Evolutionary conservation across 92 coral and sea anemone species (phyloP).

Genomic region (Zoanthus solanderi): DNA sequence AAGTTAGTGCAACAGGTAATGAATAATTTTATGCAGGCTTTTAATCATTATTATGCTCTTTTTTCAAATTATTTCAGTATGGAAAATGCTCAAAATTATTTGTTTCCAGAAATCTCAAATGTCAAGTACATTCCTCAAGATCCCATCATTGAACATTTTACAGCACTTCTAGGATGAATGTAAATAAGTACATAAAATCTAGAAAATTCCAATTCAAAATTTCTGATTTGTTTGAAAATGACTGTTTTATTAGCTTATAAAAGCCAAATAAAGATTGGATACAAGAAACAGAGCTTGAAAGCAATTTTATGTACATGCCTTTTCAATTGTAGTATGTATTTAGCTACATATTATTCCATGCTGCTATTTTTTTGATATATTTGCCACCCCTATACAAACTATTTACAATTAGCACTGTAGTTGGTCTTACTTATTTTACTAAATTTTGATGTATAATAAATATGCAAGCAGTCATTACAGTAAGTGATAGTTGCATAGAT

Average conservation of each 20-base stretch:
- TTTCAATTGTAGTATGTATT: neutral
- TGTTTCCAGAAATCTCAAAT: neutral
- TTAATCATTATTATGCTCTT: neutral
- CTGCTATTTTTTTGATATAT: no score
- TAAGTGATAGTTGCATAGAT: neutral
- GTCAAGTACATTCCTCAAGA: neutral
- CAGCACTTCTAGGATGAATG: slow-evolving; percentile 8
- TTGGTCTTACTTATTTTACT: neutral
- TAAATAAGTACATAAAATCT: slow-evolving; percentile 18
- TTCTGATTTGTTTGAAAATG: neutral
- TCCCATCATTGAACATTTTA: neutral
- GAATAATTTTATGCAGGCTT: neutral
- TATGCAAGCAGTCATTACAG: neutral
- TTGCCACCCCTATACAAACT: neutral
- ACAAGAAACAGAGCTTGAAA: neutral
- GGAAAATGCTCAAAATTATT: neutral
- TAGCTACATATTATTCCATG: neutral
- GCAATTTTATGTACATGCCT: neutral
- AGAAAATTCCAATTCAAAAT: neutral
- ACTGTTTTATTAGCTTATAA: neutral
- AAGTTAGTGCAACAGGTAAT: neutral
- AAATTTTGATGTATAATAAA: neutral
- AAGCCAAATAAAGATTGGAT: neutral
- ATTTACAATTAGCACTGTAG: neutral
- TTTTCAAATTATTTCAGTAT: neutral